Percentiles rank a stretch among this genome's conserved stretches.
Evolutionary conservation across 2,888 invertebrate genomes (phyloP).

Genomic region (Branchinecta sandiegonensis): DNA sequence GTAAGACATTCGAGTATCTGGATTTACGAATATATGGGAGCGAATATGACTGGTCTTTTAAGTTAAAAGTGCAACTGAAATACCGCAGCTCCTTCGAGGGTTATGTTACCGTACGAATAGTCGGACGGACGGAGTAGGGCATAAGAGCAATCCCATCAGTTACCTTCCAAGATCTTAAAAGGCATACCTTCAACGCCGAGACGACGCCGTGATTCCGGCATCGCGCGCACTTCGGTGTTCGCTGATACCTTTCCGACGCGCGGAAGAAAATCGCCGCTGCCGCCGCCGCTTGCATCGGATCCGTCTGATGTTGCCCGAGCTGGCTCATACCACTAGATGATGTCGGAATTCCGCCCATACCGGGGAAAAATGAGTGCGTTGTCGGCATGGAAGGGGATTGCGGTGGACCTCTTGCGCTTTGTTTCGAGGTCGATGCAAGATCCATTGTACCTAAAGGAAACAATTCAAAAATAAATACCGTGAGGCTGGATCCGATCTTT

Average conservation of each 20-base stretch:
- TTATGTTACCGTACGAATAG: too few species aligned
- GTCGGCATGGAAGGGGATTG: conserved; percentile 1
- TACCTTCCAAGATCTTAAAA: too few species aligned
- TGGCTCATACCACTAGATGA: conserved; percentile 6
- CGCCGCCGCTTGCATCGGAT: conserved; percentile 40
- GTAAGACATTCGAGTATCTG: too few species aligned
- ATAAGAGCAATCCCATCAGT: too few species aligned
- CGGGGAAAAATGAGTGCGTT: conserved; percentile 20
- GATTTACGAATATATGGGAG: too few species aligned
- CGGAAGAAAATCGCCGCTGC: conserved; percentile 58
- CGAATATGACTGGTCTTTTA: too few species aligned
- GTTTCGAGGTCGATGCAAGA: conserved; percentile 2
- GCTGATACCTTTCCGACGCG: conserved; percentile 74
- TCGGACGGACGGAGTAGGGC: too few species aligned
- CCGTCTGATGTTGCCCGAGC: conserved; percentile 37
- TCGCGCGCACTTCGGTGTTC: conserved; percentile 92
- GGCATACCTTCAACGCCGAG: conserved; percentile 67
- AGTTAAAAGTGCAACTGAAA: too few species aligned
- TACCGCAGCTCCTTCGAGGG: too few species aligned
- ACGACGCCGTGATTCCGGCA: conserved; percentile 97
- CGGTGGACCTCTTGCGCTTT: neutral
- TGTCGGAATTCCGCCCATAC: conserved; percentile 18
- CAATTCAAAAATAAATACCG: too few species aligned
- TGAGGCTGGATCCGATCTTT: too few species aligned
- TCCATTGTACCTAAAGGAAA: neutral